Evolutionary conservation across 2,113 vertebrate species (phyloP), one percentile per base, ranked within the genome.

Genomic region (Cebus imitator): DNA sequence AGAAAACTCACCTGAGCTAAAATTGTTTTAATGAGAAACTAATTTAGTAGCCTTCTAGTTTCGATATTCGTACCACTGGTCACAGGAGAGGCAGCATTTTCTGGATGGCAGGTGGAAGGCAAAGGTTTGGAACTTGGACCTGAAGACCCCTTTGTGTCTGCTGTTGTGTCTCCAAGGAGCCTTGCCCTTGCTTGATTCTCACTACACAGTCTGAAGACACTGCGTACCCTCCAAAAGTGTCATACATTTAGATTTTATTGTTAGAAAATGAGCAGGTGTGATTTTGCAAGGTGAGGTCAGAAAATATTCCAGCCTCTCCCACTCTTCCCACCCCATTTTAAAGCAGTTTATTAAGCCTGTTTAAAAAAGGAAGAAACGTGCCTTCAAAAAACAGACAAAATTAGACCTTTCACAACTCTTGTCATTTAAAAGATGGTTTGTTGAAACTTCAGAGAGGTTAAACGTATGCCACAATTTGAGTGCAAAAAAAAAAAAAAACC

Each of bases 401-500:
- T 98, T 97, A 98, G 98, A 93, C 98, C 96, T 98, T 99, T 99
- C 98, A 98, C 98, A 99, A 99, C 98, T 98, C 97, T 98, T 98
- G 97, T 98, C 98, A 98, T 98, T 98, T 98, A 98, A 98, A 98
- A 98, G 98, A 98, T 91, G 98, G 98, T 98, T 98, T 99, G 98
- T 98, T 99, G 98, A 98, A 99, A 99, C 98, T 98, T 98, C 98
- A 99, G 98, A 98, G 98, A 98, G 98, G 97, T 98, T 98, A 98
- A 99, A 98, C 57, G 93, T 98, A 98, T 97, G 98, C 98, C 97
- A 96, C 97, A 96, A 98, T 99, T 98, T 98, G 98, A 99, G 98
- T 98, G 98, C 98, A 98, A 98, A 98, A 98, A 99, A 23, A 57
- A 21, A 57, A 6, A 30, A 5, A 27, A 61, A 61, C 13, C 27